These are phyloP conservation scores for Ptyas mucosa DNA, from an alignment of 2,113 vertebrate species.

Conservation along the genomic window DNA sequence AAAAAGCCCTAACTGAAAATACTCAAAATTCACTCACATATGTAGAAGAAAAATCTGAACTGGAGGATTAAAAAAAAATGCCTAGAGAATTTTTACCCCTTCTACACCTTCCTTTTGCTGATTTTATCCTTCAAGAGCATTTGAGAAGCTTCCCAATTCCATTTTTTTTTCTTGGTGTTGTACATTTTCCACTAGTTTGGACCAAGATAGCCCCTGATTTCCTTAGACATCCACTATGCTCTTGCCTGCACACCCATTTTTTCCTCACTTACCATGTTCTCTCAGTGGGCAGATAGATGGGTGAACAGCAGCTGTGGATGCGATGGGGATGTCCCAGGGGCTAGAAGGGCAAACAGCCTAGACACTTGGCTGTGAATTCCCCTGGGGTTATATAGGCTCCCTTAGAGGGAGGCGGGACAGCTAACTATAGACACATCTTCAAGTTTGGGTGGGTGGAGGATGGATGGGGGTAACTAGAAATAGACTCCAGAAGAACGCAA, in stretches of 20 bases:
- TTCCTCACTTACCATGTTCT: slow-evolving; percentile 65
- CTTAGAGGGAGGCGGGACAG: slow-evolving; percentile 27
- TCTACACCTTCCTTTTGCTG: background rate
- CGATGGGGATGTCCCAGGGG: slow-evolving; percentile 35
- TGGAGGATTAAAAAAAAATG: background rate
- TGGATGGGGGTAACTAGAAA: slow-evolving; percentile 18
- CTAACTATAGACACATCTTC: slow-evolving; percentile 64
- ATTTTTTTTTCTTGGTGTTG: background rate
- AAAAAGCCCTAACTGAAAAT: background rate
- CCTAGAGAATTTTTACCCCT: background rate
- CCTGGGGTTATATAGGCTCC: slow-evolving; percentile 65
- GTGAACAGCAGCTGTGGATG: slow-evolving; percentile 35
- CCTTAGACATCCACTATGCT: background rate
- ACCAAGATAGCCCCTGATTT: background rate
- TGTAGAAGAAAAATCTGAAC: background rate
- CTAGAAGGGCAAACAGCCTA: slow-evolving; percentile 28
- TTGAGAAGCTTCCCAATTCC: background rate
- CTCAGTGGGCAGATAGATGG: slow-evolving; percentile 24
- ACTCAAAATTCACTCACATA: background rate
- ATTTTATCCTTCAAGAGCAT: background rate
- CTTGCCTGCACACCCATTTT: background rate
- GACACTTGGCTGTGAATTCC: slow-evolving; percentile 10
- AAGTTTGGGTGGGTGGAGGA: slow-evolving; percentile 44
- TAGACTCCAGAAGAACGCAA: slow-evolving; percentile 67
- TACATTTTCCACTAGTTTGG: background rate